Evolutionary conservation across 35 echinoderm and acorn worm genomes (phyloP).

Genomic region (Nesometra sesokonis): DNA sequence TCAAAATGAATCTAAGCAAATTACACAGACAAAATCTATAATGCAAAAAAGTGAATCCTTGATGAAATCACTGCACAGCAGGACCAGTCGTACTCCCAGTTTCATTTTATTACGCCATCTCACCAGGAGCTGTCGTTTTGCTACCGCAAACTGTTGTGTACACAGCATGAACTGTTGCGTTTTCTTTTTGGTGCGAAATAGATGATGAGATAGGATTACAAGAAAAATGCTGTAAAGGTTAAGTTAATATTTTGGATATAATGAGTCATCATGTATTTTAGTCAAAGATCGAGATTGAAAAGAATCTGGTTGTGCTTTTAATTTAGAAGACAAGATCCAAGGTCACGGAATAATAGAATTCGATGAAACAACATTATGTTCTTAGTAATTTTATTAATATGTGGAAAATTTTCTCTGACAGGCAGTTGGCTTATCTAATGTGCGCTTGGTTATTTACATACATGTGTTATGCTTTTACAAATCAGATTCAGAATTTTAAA

Average conservation of each 20-base stretch:
- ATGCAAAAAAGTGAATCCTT: too few relatives aligned
- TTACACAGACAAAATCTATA: too few relatives aligned
- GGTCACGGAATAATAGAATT: too few relatives aligned
- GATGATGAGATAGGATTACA: neutral
- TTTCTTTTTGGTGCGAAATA: neutral
- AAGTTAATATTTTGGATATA: neutral
- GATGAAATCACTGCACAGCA: neutral
- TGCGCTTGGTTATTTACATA: too few relatives aligned
- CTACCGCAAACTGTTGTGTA: neutral
- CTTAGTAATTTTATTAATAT: too few relatives aligned
- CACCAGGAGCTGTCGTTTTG: neutral
- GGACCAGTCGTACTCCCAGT: neutral
- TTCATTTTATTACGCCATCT: neutral
- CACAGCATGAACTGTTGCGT: neutral
- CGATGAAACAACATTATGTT: too few relatives aligned
- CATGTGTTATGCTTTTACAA: too few relatives aligned
- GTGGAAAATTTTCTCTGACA: too few relatives aligned
- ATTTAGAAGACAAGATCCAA: too few relatives aligned
- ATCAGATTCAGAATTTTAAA: too few relatives aligned
- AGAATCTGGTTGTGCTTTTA: neutral
- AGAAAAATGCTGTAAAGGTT: neutral
- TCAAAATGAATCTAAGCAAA: too few relatives aligned
- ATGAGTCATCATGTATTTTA: neutral
- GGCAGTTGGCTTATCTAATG: too few relatives aligned
- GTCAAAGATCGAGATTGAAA: neutral